Evolutionary conservation across 2,113 vertebrate species (phyloP).

Genomic region (Pleuronectes platessa): DNA sequence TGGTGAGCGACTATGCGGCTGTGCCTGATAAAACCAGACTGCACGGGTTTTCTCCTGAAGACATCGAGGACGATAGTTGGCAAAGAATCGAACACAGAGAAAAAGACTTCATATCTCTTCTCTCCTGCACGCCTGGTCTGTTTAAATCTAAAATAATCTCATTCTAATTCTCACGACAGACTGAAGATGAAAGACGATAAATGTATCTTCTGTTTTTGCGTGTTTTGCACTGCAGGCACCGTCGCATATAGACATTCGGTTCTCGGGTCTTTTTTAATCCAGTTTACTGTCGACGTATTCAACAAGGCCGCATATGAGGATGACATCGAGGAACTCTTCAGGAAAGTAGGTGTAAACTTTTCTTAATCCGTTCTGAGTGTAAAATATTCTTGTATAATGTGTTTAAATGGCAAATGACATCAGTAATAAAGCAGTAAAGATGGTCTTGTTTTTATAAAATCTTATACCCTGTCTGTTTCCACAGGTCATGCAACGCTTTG

Average conservation of each 20-base stretch:
- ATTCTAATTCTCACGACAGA: neutral
- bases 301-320: slow-evolving; percentile 54
- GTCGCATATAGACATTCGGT: slow-evolving; percentile 64
- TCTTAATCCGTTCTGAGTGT: neutral
- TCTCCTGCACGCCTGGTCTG: slow-evolving; percentile 85
- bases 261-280: slow-evolving; percentile 78
- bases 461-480: slow-evolving; percentile 20
- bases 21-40: neutral
- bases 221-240: slow-evolving; percentile 72
- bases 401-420: neutral
- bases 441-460: neutral
- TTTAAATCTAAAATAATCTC: neutral
- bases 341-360: slow-evolving; percentile 69
- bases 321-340: slow-evolving; percentile 82
- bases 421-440: neutral
- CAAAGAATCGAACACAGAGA: slow-evolving; percentile 72
- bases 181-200: neutral
- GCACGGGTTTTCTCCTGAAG: too few relatives aligned
- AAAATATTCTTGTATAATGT: neutral
- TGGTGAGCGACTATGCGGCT: slow-evolving; percentile 23
- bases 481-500: slow-evolving; percentile 82
- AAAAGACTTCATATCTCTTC: slow-evolving; percentile 86
- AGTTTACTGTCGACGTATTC: slow-evolving; percentile 68
- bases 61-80: slow-evolving; percentile 46
- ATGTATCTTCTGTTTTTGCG: neutral